These are phyloP conservation scores for Alfaro cultratus DNA, from an alignment of 2,797 vertebrate species.

Conservation along the genomic window DNA sequence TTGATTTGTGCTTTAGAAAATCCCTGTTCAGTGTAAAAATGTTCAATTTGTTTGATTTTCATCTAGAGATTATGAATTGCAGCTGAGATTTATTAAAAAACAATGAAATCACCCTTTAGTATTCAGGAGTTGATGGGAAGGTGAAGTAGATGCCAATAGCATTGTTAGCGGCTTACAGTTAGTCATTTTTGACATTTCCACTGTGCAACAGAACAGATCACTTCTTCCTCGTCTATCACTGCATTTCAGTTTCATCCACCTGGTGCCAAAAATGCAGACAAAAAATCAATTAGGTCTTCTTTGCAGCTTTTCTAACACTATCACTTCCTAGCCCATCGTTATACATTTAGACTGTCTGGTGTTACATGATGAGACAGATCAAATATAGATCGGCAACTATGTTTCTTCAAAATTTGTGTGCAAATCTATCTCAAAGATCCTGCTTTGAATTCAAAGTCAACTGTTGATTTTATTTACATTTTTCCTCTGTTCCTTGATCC, in stretches of 20 bases:
- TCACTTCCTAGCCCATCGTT: not conserved
- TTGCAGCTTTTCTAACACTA: not conserved
- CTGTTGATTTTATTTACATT: not conserved
- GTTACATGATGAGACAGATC: not conserved
- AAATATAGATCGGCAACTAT: not conserved
- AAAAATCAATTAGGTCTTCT: not conserved
- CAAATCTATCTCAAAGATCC: not conserved
- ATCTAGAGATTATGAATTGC: not conserved
- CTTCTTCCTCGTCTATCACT: not conserved
- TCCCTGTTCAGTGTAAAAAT: not conserved
- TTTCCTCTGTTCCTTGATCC: not conserved
- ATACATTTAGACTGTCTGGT: not conserved
- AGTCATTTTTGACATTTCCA: not conserved
- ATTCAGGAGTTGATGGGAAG: not conserved
- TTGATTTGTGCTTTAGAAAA: not conserved
- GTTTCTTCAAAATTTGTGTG: not conserved
- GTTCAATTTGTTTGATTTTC: not conserved
- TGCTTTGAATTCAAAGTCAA: not conserved
- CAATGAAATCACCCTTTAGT: not conserved
- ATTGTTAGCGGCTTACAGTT: not conserved
- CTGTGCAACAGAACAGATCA: not conserved
- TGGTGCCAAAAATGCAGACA: not conserved
- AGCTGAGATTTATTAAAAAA: not conserved
- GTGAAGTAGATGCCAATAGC: not conserved
- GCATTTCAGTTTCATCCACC: not conserved